Evolutionary conservation across 2,113 vertebrate species (phyloP), one percentile per base, ranked within the genome.

Genomic region (Hippocampus barbouri): DNA sequence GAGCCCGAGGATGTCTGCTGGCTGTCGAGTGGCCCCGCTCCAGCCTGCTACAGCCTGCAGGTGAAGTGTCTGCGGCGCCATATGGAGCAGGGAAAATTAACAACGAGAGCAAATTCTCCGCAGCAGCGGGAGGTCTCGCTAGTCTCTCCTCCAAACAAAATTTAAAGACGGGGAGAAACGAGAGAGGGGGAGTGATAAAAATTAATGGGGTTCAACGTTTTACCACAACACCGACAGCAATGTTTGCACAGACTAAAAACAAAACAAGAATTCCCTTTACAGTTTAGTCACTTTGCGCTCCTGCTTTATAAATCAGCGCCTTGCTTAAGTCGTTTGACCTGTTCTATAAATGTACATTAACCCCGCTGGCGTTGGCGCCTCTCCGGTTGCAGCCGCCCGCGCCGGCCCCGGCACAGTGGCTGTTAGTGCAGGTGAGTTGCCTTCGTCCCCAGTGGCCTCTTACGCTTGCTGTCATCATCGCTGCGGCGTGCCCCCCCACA

Each of bases 1-100:
- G 95, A 96, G 96, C 97, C 96, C 88, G 94, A 93, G 96, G 96
- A 97, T 88, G 95, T 94, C 91, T 92, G 93, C 94, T 94, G 94
- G 92, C 95, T 95, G 93, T 94, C 92, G 93, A 93, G 92, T 92
- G 78, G 94, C 94, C 95, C 94, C 94, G 93, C 96, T 14, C 2
- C 38, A n/a, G 20, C 61, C 61, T n/a, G 95, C 94, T 95, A 94
- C 94, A 96, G 96, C 96, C 97, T 93, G 93, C 97, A 99, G 97
- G 97, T 99, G 95, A 98, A 98, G 97, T 96, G 96, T 98, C 96
- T 99, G 97, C 90, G 95, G 95, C 94, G 95, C 96, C 97, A 99
- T 99, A 99, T 98, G 96, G 96, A 97, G 96, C 94, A 90, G 93
- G 95, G 96, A 97, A 98, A 99, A 99, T 99, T 99, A 99, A 99